A percentile compares a stretch with the other conserved stretches of the same genome.
These are phyloP conservation scores for Chionoecetes opilio DNA, from an alignment of 1,140 invertebrate genomes.

Conservation along the genomic window DNA sequence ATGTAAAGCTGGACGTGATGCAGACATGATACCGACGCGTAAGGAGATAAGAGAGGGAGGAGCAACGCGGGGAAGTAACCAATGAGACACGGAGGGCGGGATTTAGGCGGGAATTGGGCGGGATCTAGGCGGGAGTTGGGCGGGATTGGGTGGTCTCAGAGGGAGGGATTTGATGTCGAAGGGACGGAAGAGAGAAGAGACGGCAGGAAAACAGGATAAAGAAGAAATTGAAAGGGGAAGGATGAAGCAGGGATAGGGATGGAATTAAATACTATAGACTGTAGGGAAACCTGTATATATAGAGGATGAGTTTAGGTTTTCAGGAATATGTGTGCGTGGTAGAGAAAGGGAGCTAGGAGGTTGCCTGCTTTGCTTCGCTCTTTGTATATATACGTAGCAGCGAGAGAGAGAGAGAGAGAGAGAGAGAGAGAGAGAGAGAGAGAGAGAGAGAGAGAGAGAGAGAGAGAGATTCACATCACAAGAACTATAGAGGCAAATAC, in stretches of 20 bases:
- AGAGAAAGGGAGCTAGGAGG: neutral
- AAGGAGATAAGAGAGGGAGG: neutral
- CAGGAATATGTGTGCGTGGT: neutral
- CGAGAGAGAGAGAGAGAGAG: no score
- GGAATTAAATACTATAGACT: slow-evolving; percentile 20
- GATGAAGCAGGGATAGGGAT: slow-evolving; percentile 25
- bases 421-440: no score
- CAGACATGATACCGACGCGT: slow-evolving; percentile 56
- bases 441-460: no score
- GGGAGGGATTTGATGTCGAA: slow-evolving; percentile 29
- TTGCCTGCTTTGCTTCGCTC: neutral
- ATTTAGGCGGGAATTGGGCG: neutral
- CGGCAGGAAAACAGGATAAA: neutral
- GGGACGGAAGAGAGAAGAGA: slow-evolving; percentile 32
- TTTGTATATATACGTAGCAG: neutral
- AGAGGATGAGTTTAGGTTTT: neutral
- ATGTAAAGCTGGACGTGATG: neutral
- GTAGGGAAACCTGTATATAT: slow-evolving; percentile 10
- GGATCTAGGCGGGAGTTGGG: neutral
- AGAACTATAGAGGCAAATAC: no score
- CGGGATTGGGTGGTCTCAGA: neutral
- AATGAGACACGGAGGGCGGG: no score
- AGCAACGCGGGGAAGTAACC: slow-evolving; percentile 27
- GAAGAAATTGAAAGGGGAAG: slow-evolving; percentile 40
- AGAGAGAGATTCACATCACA: no score